These are phyloP conservation scores for Heteromurus nitidus DNA, from an alignment of 2,888 invertebrate species.

Conservation along the genomic window DNA sequence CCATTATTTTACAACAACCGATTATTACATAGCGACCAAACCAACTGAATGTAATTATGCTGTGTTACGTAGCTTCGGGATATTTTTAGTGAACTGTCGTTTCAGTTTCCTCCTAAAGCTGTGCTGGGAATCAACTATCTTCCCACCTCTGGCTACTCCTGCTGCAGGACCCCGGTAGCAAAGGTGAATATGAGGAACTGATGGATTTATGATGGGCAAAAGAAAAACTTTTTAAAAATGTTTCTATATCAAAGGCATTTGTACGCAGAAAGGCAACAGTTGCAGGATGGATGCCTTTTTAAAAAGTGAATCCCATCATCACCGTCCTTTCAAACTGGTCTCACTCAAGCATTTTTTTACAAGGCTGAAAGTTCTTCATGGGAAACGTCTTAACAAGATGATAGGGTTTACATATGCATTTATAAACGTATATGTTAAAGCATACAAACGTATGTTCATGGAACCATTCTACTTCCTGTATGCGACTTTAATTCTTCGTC, in stretches of 20 bases:
- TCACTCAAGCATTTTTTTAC: not conserved
- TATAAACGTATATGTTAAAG: not conserved
- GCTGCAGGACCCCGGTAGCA: not conserved
- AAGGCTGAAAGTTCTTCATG: not conserved
- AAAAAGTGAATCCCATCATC: not conserved
- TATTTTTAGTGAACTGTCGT: not conserved
- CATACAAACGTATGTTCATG: constrained; percentile 43
- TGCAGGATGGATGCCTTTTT: not conserved
- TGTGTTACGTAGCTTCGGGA: not conserved
- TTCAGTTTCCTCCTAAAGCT: not conserved
- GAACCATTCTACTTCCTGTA: constrained; percentile 40
- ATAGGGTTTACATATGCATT: not conserved
- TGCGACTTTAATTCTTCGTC: no score
- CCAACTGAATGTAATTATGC: constrained; percentile 16
- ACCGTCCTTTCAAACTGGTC: not conserved
- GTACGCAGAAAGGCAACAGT: not conserved
- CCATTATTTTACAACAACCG: not conserved
- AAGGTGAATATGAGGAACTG: not conserved
- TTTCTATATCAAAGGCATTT: not conserved
- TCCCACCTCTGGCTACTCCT: no score
- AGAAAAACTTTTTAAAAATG: not conserved
- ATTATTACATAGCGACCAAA: constrained; percentile 5
- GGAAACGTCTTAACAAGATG: constrained; percentile 2
- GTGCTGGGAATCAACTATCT: not conserved
- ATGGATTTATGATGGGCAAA: not conserved